Evolutionary conservation across 37 sponge, comb jelly and placozoan species (phyloP).

Genomic region (Theonella swinhoei): DNA sequence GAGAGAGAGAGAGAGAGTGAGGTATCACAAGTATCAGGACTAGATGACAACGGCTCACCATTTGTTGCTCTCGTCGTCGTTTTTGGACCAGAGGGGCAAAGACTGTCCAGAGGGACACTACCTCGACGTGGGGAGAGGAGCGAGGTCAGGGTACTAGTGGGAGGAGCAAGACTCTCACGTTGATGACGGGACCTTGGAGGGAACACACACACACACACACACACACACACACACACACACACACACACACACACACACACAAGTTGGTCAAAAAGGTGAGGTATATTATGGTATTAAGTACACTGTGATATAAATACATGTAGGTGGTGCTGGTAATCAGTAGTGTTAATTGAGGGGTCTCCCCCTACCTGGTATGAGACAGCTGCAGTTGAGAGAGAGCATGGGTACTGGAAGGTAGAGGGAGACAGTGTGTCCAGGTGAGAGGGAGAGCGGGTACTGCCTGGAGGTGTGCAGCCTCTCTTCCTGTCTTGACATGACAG

Average conservation of each 20-base stretch:
- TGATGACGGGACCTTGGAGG: too few relatives aligned
- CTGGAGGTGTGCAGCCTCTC: neutral
- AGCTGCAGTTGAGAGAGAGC: neutral
- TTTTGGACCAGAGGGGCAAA: slow-evolving; percentile 37
- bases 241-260: too few relatives aligned
- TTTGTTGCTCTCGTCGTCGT: slow-evolving; percentile 22
- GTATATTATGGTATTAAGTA: too few relatives aligned
- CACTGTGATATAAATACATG: too few relatives aligned
- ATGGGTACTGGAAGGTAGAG: neutral
- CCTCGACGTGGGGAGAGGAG: slow-evolving; percentile 26
- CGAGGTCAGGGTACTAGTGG: too few relatives aligned
- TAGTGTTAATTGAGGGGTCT: too few relatives aligned
- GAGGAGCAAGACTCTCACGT: too few relatives aligned
- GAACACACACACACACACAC: too few relatives aligned
- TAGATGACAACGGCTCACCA: slow-evolving; percentile 24
- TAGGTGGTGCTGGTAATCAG: too few relatives aligned
- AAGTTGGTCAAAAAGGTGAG: too few relatives aligned
- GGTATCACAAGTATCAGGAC: too few relatives aligned
- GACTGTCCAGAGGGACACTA: neutral
- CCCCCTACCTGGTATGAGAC: neutral
- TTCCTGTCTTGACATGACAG: neutral
- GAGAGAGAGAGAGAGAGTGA: slow-evolving; percentile 21
- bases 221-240: slow-evolving; percentile 71
- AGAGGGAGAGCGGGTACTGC: neutral
- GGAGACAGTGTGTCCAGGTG: neutral